phyloP scores from a whole-genome alignment of 2,113 vertebrate genomes.

The Mobula birostris region DNA sequence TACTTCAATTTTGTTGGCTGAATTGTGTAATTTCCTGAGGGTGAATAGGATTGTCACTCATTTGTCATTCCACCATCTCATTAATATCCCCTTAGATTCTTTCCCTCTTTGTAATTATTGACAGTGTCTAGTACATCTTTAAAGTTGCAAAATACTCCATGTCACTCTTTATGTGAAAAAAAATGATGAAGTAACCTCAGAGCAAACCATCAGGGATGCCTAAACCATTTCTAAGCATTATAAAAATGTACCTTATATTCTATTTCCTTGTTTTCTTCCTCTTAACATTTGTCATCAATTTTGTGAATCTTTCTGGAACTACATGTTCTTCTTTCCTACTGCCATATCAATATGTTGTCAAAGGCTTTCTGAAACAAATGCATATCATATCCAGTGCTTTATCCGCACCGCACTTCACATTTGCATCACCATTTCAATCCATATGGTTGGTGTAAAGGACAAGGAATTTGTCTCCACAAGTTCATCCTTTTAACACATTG shows the following conservation, averaged over 20 bases:
- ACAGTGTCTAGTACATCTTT: too few species aligned
- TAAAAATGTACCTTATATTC: not conserved
- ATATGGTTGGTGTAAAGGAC: not conserved
- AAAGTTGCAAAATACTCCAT: too few species aligned
- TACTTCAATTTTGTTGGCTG: too few species aligned
- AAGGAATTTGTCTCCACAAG: not conserved
- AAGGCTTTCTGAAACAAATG: not conserved
- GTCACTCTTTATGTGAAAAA: too few species aligned
- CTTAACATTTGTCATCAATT: not conserved
- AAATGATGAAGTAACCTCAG: too few species aligned
- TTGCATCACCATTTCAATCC: not conserved
- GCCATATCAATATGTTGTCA: not conserved
- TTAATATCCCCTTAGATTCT: too few species aligned
- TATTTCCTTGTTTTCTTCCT: not conserved
- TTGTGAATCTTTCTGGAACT: not conserved
- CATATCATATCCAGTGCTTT: not conserved
- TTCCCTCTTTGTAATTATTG: too few species aligned
- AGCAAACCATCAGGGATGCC: too few species aligned
- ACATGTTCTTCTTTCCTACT: not conserved
- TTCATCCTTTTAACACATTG: not conserved
- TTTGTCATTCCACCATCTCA: too few species aligned
- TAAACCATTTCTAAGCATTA: too few species aligned
- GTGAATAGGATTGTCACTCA: too few species aligned
- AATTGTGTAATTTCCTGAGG: too few species aligned
- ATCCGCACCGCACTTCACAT: not conserved